These are phyloP conservation scores for Tachina grossa DNA, from an alignment of 2,888 invertebrate genomes.

Conservation along the genomic window DNA sequence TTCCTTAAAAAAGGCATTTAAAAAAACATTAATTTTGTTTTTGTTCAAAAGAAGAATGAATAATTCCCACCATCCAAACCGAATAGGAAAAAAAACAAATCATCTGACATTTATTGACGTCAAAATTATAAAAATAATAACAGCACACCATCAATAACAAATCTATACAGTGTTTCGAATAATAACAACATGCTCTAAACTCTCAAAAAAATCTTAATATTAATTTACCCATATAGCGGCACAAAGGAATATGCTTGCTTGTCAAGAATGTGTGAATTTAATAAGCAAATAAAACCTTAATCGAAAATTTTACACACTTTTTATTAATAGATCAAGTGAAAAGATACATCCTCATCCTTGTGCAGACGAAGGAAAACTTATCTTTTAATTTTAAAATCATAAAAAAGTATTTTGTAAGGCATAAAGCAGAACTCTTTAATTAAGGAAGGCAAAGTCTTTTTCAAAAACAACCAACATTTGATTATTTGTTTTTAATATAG, in stretches of 20 bases:
- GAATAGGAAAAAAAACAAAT: constrained; percentile 69
- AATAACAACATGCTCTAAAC: constrained; percentile 15
- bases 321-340: background rate
- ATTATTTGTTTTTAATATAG: constrained; percentile 60
- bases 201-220: constrained; percentile 4
- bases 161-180: constrained; percentile 5
- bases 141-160: constrained; percentile 47
- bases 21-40: constrained; percentile 13
- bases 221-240: background rate
- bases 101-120: constrained; percentile 80
- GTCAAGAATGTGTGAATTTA: constrained; percentile 72
- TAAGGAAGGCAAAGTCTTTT: no score
- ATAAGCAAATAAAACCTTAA: constrained; percentile 56
- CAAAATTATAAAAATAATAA: constrained; percentile 74
- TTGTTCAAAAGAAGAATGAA: constrained; percentile 13
- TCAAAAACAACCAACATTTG: background rate
- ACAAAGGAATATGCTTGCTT: constrained; percentile 39
- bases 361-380: background rate
- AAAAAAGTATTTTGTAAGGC: constrained; percentile 16
- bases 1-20: constrained; percentile 26
- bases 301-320: background rate
- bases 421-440: constrained; percentile 3
- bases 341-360: background rate
- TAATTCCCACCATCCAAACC: constrained; percentile 44
- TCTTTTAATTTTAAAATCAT: constrained; percentile 7